These are phyloP conservation scores for Acrossocheilus fasciatus DNA, from an alignment of 2,797 vertebrate genomes.

Conservation along the genomic window DNA sequence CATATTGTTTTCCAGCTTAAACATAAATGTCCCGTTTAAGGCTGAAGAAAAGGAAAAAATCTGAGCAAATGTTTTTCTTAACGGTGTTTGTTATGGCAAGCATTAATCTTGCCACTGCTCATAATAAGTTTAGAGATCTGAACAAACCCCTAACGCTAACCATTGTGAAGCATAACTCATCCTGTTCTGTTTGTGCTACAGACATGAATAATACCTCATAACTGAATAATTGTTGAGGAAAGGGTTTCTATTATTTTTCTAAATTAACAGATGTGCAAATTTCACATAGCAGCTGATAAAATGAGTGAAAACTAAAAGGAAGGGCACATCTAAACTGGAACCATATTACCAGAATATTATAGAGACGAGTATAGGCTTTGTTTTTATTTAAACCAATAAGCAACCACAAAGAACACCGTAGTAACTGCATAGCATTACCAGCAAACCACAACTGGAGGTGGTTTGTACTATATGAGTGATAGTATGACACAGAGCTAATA, in stretches of 20 bases:
- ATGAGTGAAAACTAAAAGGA: background rate
- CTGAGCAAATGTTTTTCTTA: background rate
- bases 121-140: background rate
- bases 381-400: background rate
- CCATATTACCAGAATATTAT: background rate
- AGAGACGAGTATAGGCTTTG: background rate
- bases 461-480: background rate
- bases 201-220: background rate
- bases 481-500: background rate
- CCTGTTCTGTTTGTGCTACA: background rate
- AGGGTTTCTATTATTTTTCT: background rate
- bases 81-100: background rate
- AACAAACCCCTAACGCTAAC: background rate
- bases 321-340: background rate
- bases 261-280: background rate
- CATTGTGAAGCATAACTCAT: background rate
- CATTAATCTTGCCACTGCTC: background rate
- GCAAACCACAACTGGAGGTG: background rate
- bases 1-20: constrained; percentile 64
- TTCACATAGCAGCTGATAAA: background rate
- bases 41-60: background rate
- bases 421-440: background rate
- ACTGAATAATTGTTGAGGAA: background rate
- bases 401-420: background rate
- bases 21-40: constrained; percentile 70